Conservation (phyloP, 1,140 invertebrate species). For the Pseudomyrmex cubaensis region DNA sequence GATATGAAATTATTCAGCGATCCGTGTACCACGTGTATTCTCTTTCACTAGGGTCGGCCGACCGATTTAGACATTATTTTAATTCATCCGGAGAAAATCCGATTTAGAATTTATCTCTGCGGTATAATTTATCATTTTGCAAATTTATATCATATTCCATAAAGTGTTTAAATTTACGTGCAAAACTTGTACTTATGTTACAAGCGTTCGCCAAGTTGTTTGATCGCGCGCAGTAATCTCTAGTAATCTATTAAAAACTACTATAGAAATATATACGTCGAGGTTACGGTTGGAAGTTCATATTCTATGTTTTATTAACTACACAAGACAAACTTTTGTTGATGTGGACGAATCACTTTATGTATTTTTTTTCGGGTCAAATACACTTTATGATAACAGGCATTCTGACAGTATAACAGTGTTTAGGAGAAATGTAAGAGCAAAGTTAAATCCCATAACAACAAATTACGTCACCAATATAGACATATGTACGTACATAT, state of each 20-base stretch:
- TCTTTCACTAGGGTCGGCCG: background rate
- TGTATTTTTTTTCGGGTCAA: conserved; percentile 20
- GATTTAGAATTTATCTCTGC: conserved; percentile 12
- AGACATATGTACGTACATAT: background rate
- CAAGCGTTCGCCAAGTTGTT: too few relatives aligned
- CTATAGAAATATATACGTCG: too few relatives aligned
- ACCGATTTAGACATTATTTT: background rate
- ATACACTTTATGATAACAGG: conserved; percentile 9
- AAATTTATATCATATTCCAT: background rate
- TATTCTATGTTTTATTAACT: too few relatives aligned
- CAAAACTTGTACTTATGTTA: too few relatives aligned
- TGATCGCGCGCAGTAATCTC: too few relatives aligned
- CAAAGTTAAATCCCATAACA: conserved; percentile 19
- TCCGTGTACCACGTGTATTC: background rate
- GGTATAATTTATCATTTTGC: background rate
- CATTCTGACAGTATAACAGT: conserved; percentile 23
- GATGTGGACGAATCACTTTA: too few relatives aligned
- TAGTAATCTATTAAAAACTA: too few relatives aligned
- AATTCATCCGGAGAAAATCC: background rate
- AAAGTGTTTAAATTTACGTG: background rate
- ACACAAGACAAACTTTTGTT: too few relatives aligned
- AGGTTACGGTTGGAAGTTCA: too few relatives aligned
- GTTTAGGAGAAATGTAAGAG: background rate
- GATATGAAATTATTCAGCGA: conserved; percentile 32
- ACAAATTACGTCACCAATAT: background rate